Evolutionary conservation across 2,797 vertebrate genomes (phyloP), one percentile per base, ranked within the genome.

Genomic region (Kryptolebias ocellatus): DNA sequence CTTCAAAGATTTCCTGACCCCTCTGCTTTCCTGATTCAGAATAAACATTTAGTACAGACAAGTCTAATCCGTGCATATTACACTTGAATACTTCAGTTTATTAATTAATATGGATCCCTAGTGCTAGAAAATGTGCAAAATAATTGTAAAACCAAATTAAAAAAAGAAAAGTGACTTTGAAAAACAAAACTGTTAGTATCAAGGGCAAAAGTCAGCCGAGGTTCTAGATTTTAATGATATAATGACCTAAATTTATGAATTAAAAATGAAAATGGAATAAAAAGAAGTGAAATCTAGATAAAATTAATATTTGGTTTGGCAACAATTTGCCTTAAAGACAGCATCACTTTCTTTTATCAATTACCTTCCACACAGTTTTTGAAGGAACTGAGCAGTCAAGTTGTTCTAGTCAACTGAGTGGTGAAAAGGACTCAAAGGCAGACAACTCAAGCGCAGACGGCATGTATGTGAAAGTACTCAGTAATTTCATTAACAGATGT

Each of bases 61-160:
- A 63, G 81, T 63, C 64, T 75, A 80, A 85, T 78, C 85, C 64
- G 79, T 74, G 83, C 20, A 85, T 31, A 55, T 42, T 72, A 70
- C 77, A 44, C 3, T n/a, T 16, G 39, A 83, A 72, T 46, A 63
- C 60, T 70, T 84, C 68, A 55, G 70, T 75, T 73, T 24, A 24
- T 24, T 2, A 65, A 59, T 72, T 76, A 84, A 75, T 67, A 77
- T 71, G 82, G 52, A 86, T 74, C 61, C 64, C 64, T 61, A 55
- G 7, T 20, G 42, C 46, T 53, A 54, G 64, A 73, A 67, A 80
- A 83, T 69, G 68, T 67, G 80, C 64, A 76, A 68, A 74, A 66
- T 71, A 34, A 90, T 76, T 78, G 58, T 9, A 12, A 34, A 51
- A 67, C 51, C 64, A 27, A 16, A 24, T 5, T 2, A 2, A 16